phyloP scores from a whole-genome alignment of 2,888 invertebrate species.

The Phalangium opilio region DNA sequence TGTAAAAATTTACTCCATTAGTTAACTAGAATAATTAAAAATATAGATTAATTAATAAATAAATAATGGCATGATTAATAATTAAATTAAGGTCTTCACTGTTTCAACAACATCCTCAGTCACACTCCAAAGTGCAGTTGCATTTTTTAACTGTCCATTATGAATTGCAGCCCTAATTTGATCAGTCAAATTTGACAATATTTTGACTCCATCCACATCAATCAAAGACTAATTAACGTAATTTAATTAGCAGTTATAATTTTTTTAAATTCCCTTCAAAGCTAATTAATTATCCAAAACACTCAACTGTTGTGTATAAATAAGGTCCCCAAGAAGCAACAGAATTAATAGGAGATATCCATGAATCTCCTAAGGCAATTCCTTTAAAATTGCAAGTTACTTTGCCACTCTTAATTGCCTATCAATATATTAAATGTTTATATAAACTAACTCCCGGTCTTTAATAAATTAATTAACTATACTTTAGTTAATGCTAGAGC shows the following conservation, averaged over 20 bases:
- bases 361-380: slow-evolving; percentile 69
- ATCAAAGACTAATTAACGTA: slow-evolving; percentile 43
- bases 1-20: too few relatives aligned
- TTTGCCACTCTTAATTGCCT: slow-evolving; percentile 47
- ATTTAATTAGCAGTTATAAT: slow-evolving; percentile 2
- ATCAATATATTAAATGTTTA: too few relatives aligned
- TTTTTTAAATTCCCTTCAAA: too few relatives aligned
- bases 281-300: too few relatives aligned
- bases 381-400: slow-evolving; percentile 56
- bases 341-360: slow-evolving; percentile 75
- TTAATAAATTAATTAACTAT: too few relatives aligned
- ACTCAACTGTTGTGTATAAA: slow-evolving; percentile 49
- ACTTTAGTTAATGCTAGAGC: slow-evolving; percentile 39
- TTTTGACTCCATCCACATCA: slow-evolving; percentile 46
- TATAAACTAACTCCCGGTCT: too few relatives aligned
- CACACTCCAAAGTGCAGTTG: slow-evolving; percentile 47
- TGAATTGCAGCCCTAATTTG: slow-evolving; percentile 43
- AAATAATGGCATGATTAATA: background rate
- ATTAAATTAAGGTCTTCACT: too few relatives aligned
- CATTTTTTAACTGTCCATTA: slow-evolving; percentile 40
- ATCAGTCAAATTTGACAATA: slow-evolving; percentile 42
- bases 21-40: background rate
- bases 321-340: slow-evolving; percentile 69
- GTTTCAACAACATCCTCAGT: slow-evolving; percentile 45
- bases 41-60: background rate